phyloP scores from a whole-genome alignment of 2,797 vertebrate species.

The Babyrousa celebensis region DNA sequence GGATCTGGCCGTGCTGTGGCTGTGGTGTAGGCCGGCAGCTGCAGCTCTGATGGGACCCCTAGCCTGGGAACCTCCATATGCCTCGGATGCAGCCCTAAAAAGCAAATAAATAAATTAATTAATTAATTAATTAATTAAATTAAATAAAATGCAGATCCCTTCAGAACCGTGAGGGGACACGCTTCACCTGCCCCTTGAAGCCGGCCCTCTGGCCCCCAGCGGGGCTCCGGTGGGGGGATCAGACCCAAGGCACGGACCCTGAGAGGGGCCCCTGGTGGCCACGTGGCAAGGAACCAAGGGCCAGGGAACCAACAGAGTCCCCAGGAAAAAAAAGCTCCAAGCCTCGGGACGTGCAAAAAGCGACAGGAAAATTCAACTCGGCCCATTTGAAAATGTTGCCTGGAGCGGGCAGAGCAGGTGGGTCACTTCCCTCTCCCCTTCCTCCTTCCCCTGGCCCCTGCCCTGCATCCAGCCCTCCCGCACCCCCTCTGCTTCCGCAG shows the following conservation, averaged over 20 bases:
- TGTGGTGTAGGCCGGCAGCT: no score
- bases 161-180: not conserved
- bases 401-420: not conserved
- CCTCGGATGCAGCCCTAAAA: no score
- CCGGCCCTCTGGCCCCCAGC: not conserved
- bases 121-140: no score
- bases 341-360: not conserved
- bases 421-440: not conserved
- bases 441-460: not conserved
- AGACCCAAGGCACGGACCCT: not conserved
- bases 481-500: not conserved
- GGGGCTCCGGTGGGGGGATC: not conserved
- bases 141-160: not conserved
- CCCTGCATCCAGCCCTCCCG: not conserved
- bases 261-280: not conserved
- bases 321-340: not conserved
- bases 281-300: not conserved
- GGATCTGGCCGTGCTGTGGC: no score
- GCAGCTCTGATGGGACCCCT: no score
- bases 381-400: constrained; percentile 7
- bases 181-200: not conserved
- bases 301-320: not conserved
- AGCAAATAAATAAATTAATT: no score
- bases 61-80: no score
- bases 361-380: not conserved